phyloP scores from a whole-genome alignment of 2,113 vertebrate genomes.

The Microcebus ravelobensis region DNA sequence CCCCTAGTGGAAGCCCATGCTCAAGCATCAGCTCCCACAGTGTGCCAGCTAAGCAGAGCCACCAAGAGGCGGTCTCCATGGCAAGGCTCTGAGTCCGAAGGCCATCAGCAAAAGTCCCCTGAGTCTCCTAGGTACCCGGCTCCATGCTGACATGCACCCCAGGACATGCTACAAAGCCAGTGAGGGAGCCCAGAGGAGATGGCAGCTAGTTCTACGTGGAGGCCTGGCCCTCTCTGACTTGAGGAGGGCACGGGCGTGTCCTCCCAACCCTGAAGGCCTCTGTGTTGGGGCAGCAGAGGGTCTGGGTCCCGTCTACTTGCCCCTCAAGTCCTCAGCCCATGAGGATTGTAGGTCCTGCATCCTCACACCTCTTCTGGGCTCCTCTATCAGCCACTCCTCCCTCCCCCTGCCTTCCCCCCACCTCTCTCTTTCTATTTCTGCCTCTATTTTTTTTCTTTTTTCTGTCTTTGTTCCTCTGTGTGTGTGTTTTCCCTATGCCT shows the following conservation, averaged over 20 bases:
- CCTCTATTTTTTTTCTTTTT: not conserved
- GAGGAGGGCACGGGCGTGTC: not conserved
- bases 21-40: not conserved
- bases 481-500: slow-evolving; percentile 15
- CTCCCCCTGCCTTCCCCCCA: too few species aligned
- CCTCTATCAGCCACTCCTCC: not conserved
- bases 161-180: not conserved
- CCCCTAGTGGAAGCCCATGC: not conserved
- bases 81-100: not conserved
- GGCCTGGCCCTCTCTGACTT: not conserved
- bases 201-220: not conserved
- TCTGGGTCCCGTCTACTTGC: not conserved
- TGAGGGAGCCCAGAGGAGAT: not conserved
- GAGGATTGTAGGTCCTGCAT: not conserved
- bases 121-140: not conserved
- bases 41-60: not conserved
- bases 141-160: not conserved
- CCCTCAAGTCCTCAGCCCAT: not conserved
- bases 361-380: not conserved
- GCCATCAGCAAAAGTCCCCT: not conserved
- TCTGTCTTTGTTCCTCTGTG: slow-evolving; percentile 20
- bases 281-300: not conserved
- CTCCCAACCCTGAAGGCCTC: not conserved
- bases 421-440: not conserved
- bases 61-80: not conserved